phyloP scores from a whole-genome alignment of 2,113 vertebrate species.

The Leptobrachium ailaonicum region DNA sequence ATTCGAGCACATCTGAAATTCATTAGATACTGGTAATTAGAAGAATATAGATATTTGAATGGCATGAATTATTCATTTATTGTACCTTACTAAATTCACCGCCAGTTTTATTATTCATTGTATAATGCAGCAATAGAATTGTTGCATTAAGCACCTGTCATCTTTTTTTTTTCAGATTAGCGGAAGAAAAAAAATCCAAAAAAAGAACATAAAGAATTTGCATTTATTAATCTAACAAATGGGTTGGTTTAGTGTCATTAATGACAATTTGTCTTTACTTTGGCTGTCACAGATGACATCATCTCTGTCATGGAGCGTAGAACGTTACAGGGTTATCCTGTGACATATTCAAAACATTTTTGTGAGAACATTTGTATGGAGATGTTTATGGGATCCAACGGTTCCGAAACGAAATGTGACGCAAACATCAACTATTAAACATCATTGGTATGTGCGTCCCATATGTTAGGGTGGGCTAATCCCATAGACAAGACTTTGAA shows the following conservation, averaged over 20 bases:
- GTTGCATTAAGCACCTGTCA: slow-evolving; percentile 56
- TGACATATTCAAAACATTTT: too few relatives aligned
- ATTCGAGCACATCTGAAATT: slow-evolving; percentile 67
- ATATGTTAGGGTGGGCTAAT: too few relatives aligned
- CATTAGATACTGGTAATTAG: slow-evolving; percentile 75
- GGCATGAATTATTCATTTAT: slow-evolving; percentile 75
- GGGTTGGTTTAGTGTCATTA: slow-evolving; percentile 41
- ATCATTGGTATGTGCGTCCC: too few relatives aligned
- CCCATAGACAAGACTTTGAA: too few relatives aligned
- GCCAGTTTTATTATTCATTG: slow-evolving; percentile 74
- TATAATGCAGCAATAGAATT: slow-evolving; percentile 73
- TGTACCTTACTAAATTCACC: slow-evolving; percentile 75
- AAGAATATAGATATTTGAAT: slow-evolving; percentile 74
- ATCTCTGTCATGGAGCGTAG: slow-evolving; percentile 24
- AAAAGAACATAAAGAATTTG: slow-evolving; percentile 37
- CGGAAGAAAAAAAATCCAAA: slow-evolving; percentile 28
- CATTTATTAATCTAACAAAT: slow-evolving; percentile 50
- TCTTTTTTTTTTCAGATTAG: slow-evolving; percentile 41
- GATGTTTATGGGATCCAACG: too few relatives aligned
- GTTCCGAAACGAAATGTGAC: too few relatives aligned
- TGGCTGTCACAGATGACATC: slow-evolving; percentile 40
- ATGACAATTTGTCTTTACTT: slow-evolving; percentile 37
- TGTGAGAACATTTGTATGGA: too few relatives aligned
- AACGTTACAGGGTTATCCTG: too few relatives aligned
- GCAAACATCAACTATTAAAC: too few relatives aligned